Evolutionary conservation across 2,113 vertebrate species (phyloP).

Genomic region (Eclectus roratus): DNA sequence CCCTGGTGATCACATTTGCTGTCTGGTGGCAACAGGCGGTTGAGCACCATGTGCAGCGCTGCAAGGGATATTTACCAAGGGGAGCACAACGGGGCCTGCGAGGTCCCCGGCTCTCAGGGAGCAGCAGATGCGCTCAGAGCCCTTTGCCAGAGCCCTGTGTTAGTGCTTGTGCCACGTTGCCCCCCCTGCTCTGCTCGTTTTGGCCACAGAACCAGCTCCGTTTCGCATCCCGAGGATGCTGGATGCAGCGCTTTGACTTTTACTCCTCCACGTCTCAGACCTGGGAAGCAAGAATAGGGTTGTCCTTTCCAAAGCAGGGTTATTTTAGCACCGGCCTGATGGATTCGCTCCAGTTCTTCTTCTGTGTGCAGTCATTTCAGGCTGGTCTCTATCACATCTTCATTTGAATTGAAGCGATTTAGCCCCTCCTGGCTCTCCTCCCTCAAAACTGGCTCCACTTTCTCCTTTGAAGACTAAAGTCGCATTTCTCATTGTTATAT

Average conservation of each 20-base stretch:
- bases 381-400: background rate
- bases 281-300: background rate
- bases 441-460: background rate
- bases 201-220: background rate
- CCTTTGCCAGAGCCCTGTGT: background rate
- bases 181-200: background rate
- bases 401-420: background rate
- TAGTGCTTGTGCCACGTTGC: rapidly evolving
- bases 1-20: background rate
- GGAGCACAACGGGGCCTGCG: rapidly evolving
- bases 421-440: background rate
- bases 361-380: background rate
- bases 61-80: background rate
- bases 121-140: background rate
- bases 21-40: background rate
- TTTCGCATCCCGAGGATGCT: no score
- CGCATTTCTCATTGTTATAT: background rate
- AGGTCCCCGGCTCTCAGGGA: rapidly evolving
- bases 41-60: background rate
- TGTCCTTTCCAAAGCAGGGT: background rate
- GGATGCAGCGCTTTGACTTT: background rate
- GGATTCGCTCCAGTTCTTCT: background rate
- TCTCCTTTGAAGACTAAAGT: background rate
- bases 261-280: background rate
- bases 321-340: background rate